A percentile compares a stretch with the other conserved stretches of the same genome.
phyloP scores from a whole-genome alignment of 2,113 vertebrate species.

The Carettochelys insculpta region DNA sequence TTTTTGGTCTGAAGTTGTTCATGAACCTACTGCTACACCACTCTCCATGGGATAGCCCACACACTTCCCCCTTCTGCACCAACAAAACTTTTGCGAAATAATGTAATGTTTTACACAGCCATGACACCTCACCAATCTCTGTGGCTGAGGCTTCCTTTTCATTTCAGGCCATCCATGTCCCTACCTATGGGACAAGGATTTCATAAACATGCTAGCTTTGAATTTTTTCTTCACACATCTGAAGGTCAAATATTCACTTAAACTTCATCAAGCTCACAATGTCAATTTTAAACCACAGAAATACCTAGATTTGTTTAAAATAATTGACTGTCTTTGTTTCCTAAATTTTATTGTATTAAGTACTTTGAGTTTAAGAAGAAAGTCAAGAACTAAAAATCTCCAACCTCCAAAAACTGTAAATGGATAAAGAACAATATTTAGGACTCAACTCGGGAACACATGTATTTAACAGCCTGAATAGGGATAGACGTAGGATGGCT shows the following conservation, averaged over 20 bases:
- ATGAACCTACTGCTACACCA: accelerated
- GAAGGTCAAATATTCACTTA: background rate
- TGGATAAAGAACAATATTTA: background rate
- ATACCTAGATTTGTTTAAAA: background rate
- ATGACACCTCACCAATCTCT: background rate
- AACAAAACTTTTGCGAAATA: background rate
- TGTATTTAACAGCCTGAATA: background rate
- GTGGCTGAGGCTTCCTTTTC: background rate
- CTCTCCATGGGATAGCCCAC: accelerated
- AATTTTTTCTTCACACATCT: background rate
- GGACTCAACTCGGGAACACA: background rate
- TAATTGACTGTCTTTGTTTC: background rate
- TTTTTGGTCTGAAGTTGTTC: accelerated
- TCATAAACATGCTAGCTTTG: background rate
- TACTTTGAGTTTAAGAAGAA: background rate
- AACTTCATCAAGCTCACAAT: accelerated
- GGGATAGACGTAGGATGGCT: background rate
- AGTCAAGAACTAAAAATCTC: background rate
- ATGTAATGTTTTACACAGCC: background rate
- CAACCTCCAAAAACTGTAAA: background rate
- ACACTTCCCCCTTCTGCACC: accelerated
- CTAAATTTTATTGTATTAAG: background rate
- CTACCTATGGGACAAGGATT: background rate
- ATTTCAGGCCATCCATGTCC: background rate
- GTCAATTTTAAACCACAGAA: background rate